These are phyloP conservation scores for Antitype chi DNA, from an alignment of 2,888 invertebrate genomes.

Conservation along the genomic window DNA sequence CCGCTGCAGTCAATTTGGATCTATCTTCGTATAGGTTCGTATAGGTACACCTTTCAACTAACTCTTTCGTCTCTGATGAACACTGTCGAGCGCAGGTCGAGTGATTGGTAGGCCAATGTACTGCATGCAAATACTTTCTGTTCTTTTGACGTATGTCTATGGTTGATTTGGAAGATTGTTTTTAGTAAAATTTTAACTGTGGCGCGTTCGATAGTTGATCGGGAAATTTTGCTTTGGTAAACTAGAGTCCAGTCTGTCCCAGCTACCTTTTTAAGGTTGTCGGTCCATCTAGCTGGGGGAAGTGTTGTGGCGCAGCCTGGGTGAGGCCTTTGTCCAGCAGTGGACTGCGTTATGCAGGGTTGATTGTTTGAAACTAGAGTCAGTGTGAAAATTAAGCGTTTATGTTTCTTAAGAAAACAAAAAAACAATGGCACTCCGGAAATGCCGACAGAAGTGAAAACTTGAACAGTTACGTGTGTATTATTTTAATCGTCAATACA, in stretches of 20 bases:
- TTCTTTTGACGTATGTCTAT: slow-evolving; percentile 2
- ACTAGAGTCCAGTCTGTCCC: too few relatives aligned
- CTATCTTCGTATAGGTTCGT: slow-evolving; percentile 3
- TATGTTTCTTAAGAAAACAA: background rate
- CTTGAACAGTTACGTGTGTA: too few relatives aligned
- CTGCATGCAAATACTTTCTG: slow-evolving; percentile 12
- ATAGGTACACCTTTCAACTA: slow-evolving; percentile 17
- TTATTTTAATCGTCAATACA: too few relatives aligned
- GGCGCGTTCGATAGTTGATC: background rate
- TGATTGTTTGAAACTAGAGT: too few relatives aligned
- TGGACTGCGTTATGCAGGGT: too few relatives aligned
- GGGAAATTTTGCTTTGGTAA: background rate
- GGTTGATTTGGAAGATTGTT: slow-evolving; percentile 4
- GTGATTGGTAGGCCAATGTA: slow-evolving; percentile 28
- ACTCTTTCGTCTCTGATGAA: slow-evolving; percentile 23
- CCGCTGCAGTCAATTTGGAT: slow-evolving; percentile 27
- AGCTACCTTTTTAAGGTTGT: too few relatives aligned
- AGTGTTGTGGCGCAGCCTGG: too few relatives aligned
- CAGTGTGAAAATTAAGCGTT: background rate
- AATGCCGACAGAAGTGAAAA: too few relatives aligned
- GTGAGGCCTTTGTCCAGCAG: too few relatives aligned
- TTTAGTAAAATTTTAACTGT: background rate
- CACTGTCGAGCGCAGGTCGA: slow-evolving; percentile 15
- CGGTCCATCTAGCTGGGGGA: too few relatives aligned
- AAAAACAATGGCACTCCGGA: too few relatives aligned